phyloP scores from a whole-genome alignment of 2,797 vertebrate species.

The Crenichthys baileyi region DNA sequence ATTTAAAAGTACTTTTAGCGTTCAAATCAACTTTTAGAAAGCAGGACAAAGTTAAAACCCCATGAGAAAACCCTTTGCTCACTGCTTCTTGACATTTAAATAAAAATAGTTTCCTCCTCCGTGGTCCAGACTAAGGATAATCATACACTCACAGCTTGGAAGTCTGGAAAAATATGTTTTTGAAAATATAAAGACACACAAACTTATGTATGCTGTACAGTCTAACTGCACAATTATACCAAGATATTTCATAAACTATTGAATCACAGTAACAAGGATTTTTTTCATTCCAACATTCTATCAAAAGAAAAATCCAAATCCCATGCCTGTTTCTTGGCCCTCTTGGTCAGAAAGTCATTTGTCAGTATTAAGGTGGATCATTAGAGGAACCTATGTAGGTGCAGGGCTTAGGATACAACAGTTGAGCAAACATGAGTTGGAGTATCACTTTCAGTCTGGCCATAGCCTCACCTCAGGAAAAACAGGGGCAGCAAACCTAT shows the following conservation, averaged over 20 bases:
- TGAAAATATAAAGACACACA: too few relatives aligned
- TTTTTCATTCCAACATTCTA: not conserved
- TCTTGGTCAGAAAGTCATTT: conserved; percentile 82
- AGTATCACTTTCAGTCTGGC: conserved; percentile 77
- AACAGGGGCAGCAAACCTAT: conserved; percentile 36
- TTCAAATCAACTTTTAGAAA: too few relatives aligned
- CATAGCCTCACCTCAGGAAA: conserved; percentile 64
- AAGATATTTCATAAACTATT: not conserved
- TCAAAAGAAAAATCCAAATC: conserved; percentile 10
- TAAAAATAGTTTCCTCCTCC: too few relatives aligned
- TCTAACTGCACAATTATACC: not conserved
- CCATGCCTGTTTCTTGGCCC: conserved; percentile 44
- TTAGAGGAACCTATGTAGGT: conserved; percentile 74
- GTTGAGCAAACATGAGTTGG: conserved; percentile 82
- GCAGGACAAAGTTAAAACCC: too few relatives aligned
- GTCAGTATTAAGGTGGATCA: conserved; percentile 85
- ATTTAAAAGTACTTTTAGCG: too few relatives aligned
- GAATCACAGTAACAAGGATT: not conserved
- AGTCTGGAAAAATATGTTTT: too few relatives aligned
- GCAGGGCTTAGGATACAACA: conserved; percentile 77
- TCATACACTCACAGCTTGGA: too few relatives aligned
- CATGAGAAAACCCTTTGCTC: too few relatives aligned
- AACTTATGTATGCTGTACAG: not conserved
- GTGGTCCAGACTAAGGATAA: too few relatives aligned
- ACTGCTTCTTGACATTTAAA: too few relatives aligned